Evolutionary conservation across 2,113 vertebrate genomes (phyloP).

Genomic region (Pterophyllum scalare): DNA sequence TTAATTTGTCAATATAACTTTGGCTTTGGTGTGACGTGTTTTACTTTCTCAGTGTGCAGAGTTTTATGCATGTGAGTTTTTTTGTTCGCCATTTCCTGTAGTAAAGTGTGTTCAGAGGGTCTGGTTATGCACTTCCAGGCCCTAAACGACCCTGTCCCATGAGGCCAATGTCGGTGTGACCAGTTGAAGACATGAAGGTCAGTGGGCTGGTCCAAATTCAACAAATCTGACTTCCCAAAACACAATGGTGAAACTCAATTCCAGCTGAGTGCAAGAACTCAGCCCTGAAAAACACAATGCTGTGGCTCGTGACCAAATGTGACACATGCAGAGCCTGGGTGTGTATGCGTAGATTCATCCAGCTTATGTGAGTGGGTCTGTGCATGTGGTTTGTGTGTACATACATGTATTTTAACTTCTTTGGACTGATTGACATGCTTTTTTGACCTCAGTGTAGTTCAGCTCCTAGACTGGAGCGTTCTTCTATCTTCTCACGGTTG

Average conservation of each 20-base stretch:
- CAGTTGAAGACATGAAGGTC: conserved; percentile 38
- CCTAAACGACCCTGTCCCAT: conserved; percentile 28
- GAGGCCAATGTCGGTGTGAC: conserved; percentile 34
- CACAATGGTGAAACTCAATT: conserved; percentile 62
- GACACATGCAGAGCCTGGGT: conserved; percentile 18
- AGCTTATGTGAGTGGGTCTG: neutral
- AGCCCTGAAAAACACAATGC: conserved; percentile 67
- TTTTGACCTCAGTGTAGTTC: conserved; percentile 14
- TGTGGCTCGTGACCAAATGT: conserved; percentile 58
- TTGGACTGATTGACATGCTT: neutral
- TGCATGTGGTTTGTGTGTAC: neutral
- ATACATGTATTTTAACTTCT: neutral
- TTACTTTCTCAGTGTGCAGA: neutral
- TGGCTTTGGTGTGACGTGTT: conserved; percentile 19
- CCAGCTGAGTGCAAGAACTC: conserved; percentile 50
- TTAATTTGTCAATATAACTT: conserved; percentile 21
- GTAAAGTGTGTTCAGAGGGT: conserved; percentile 40
- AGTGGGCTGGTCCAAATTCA: conserved; percentile 65
- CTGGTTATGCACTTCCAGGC: conserved; percentile 18
- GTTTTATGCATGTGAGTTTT: conserved; percentile 6
- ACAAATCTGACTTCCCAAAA: conserved; percentile 72
- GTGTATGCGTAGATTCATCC: neutral
- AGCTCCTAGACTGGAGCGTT: conserved; percentile 6
- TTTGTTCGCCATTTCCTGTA: conserved; percentile 38
- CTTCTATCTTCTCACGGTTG: conserved; percentile 24